Conservation (phyloP, 2,888 invertebrate genomes). For the Empis stercorea region DNA sequence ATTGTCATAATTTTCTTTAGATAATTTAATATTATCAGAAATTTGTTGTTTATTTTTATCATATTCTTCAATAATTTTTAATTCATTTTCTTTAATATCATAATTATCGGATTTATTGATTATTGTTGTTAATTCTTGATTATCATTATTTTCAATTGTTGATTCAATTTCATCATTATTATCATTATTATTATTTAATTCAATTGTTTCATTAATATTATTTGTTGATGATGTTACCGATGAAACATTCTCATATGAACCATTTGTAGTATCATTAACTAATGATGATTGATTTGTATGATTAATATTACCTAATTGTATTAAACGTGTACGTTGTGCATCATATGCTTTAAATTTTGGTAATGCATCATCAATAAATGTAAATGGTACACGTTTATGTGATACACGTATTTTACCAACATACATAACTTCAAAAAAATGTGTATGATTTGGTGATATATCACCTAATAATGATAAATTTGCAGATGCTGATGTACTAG, state of each 20-base stretch:
- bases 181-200: constrained; percentile 1
- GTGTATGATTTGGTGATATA: constrained; percentile 74
- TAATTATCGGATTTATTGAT: background rate
- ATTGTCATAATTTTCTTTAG: background rate
- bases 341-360: constrained; percentile 71
- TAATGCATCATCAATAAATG: constrained; percentile 82
- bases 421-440: constrained; percentile 83
- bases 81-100: background rate
- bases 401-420: constrained; percentile 84
- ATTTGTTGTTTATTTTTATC: constrained; percentile 6
- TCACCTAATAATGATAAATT: constrained; percentile 40
- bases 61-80: constrained; percentile 1
- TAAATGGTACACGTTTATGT: constrained; percentile 66
- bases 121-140: background rate
- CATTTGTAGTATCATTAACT: constrained; percentile 16
- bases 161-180: background rate
- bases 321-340: constrained; percentile 45
- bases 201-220: constrained; percentile 21
- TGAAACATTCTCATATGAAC: constrained; percentile 11
- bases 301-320: constrained; percentile 23
- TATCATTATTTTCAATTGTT: background rate
- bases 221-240: constrained; percentile 8
- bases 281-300: constrained; percentile 15
- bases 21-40: background rate
- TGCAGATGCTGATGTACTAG: constrained; percentile 33